Evolutionary conservation across 2,797 vertebrate genomes (phyloP), one percentile per base, ranked within the genome.

Genomic region (Okamejei kenojei): DNA sequence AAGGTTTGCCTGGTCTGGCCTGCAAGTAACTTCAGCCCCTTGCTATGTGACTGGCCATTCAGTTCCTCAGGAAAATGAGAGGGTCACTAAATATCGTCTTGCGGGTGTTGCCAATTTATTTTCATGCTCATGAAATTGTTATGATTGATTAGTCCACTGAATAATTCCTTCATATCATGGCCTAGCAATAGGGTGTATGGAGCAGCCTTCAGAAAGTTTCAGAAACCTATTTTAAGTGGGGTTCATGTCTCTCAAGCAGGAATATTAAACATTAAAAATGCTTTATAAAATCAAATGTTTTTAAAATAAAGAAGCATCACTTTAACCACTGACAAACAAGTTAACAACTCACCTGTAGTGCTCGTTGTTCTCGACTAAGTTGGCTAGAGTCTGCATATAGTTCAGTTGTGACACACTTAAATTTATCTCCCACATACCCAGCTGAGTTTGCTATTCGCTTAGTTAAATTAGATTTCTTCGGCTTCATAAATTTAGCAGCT

Each of bases 331-430:
- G 90, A 92, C 38, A 76, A 92, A 71, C 93, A 93, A 94, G 94
- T 93, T 26, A 17, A n/a, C 93, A 45, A 94, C 98, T 99, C 97
- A 99, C 99, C 98, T 99, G 99, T 94, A 99, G 94, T 0, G 99
- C 99, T 94, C 98, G 97, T 96, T 99, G 99, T 95, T 99, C 99
- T 93, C 99, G 97, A 96, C 98, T 98, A 95, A 99, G 97, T 96
- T 99, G 98, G 97, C 98, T 99, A 95, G 98, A 98, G 96, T 99
- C 99, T 0, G 98, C 98, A 0, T 99, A 99, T 95, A 99, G 97
- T 95, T 99, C 99, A 0, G 98, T 99, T 73, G 99, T 99, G 96
- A 99, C 97, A 93, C 98, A 99, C 96, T 99, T 99, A 97, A 99
- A 98, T 94, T 98, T 97, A 95, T 99, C 99, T 93, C 99, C 99